Evolutionary conservation across 2,113 vertebrate species (phyloP).

Genomic region (Alethe diademata): DNA sequence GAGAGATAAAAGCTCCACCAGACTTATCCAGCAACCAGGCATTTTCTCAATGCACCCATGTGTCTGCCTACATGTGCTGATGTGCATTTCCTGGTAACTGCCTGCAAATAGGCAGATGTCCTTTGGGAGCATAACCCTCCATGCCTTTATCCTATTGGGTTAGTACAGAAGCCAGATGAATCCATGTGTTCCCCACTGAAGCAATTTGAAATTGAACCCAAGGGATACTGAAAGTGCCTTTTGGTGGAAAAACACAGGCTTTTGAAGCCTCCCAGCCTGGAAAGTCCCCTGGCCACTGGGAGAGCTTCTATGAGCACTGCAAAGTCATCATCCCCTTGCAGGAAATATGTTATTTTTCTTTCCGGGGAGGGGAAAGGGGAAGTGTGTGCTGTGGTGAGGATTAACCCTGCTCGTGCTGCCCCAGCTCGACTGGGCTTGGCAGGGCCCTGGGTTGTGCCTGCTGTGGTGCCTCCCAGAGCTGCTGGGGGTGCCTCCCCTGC

Average conservation of each 20-base stretch:
- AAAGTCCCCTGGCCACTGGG: background rate
- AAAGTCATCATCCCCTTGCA: background rate
- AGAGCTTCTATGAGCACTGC: background rate
- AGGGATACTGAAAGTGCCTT: background rate
- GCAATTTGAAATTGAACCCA: background rate
- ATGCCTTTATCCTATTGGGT: background rate
- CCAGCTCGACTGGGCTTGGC: background rate
- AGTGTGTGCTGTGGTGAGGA: background rate
- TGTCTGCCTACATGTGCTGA: background rate
- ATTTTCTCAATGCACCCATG: background rate
- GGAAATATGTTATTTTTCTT: slow-evolving; percentile 1
- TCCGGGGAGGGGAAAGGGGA: background rate
- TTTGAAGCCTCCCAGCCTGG: background rate
- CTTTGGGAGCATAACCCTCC: background rate
- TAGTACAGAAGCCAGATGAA: background rate
- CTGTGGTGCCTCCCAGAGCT: background rate
- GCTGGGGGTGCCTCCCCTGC: background rate
- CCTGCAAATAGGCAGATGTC: background rate
- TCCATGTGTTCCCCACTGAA: background rate
- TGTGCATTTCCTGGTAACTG: background rate
- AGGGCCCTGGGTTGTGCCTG: background rate
- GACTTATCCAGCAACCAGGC: background rate
- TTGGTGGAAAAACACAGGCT: background rate
- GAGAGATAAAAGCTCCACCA: background rate
- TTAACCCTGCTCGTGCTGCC: background rate